These are phyloP conservation scores for Bombylius major DNA, from an alignment of 2,888 invertebrate species.

Conservation along the genomic window DNA sequence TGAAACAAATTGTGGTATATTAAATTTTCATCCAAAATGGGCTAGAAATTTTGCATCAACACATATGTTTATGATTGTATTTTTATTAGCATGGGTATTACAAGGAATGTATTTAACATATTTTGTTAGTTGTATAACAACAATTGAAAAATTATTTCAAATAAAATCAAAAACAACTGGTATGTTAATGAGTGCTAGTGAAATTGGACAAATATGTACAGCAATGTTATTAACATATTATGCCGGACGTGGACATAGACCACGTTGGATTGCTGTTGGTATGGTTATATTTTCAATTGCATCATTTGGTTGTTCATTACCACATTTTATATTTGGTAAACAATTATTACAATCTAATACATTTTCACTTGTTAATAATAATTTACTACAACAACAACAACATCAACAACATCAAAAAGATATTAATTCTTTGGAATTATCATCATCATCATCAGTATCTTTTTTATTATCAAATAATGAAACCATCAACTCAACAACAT, in stretches of 20 bases:
- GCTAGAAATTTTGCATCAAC: constrained; percentile 72
- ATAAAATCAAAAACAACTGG: constrained; percentile 86
- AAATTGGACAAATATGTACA: constrained; percentile 86
- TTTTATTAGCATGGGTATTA: constrained; percentile 74
- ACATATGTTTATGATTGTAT: constrained; percentile 76
- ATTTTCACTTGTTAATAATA: constrained; percentile 18
- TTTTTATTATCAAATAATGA: too few species aligned
- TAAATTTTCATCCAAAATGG: constrained; percentile 63
- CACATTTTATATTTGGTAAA: constrained; percentile 74
- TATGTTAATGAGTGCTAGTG: constrained; percentile 77
- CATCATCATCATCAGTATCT: not conserved
- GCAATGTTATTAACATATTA: constrained; percentile 77
- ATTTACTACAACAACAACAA: not conserved
- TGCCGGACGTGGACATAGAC: constrained; percentile 83
- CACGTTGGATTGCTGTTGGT: constrained; percentile 87
- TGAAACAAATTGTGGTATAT: constrained; percentile 61
- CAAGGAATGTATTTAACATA: constrained; percentile 91
- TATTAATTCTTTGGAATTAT: constrained; percentile 5
- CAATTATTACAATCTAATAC: constrained; percentile 42
- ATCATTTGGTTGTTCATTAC: constrained; percentile 74
- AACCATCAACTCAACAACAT: not conserved
- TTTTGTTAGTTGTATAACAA: constrained; percentile 86
- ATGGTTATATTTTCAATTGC: constrained; percentile 80
- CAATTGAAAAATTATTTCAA: constrained; percentile 83
- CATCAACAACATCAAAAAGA: constrained; percentile 18